Conservation (phyloP, 1,140 invertebrate species). For the Drosophila takahashii region DNA sequence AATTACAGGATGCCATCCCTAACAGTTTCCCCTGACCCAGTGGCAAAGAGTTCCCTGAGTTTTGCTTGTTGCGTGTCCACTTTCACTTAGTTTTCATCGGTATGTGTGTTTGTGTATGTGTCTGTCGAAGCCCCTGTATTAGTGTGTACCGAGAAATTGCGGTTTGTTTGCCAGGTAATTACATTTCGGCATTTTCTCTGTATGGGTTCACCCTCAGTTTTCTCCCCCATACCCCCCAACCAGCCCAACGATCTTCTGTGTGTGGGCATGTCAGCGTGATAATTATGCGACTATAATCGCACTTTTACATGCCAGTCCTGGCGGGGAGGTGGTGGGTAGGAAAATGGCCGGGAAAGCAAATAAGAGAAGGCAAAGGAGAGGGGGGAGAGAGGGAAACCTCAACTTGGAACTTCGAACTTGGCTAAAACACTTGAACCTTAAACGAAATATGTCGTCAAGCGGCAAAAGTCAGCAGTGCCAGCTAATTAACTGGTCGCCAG, state of each 20-base stretch:
- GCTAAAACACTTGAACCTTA: conserved; percentile 74
- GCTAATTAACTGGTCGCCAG: conserved; percentile 79
- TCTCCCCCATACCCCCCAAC: background rate
- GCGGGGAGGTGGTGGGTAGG: background rate
- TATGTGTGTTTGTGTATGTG: conserved; percentile 15
- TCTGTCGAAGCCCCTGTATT: conserved; percentile 32
- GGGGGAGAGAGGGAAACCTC: conserved; percentile 3
- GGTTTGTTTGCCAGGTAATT: conserved; percentile 83
- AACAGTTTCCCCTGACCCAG: conserved; percentile 17
- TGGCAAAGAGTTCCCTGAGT: conserved; percentile 47
- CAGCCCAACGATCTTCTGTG: conserved; percentile 36
- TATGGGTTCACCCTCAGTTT: conserved; percentile 22
- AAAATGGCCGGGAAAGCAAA: conserved; percentile 4
- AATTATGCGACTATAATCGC: conserved; percentile 83
- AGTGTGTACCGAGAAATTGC: conserved; percentile 78
- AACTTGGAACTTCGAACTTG: conserved; percentile 61
- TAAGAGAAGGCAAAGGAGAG: background rate
- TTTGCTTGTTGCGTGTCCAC: conserved; percentile 82
- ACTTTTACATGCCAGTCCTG: conserved; percentile 75
- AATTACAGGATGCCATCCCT: conserved; percentile 3
- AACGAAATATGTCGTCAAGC: conserved; percentile 78
- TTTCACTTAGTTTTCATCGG: conserved; percentile 67
- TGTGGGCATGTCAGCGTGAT: conserved; percentile 79
- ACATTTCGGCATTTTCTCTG: conserved; percentile 79
- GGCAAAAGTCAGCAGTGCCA: conserved; percentile 75